These are phyloP conservation scores for Macroglossus sobrinus DNA, from an alignment of 2,113 vertebrate species.

Conservation along the genomic window DNA sequence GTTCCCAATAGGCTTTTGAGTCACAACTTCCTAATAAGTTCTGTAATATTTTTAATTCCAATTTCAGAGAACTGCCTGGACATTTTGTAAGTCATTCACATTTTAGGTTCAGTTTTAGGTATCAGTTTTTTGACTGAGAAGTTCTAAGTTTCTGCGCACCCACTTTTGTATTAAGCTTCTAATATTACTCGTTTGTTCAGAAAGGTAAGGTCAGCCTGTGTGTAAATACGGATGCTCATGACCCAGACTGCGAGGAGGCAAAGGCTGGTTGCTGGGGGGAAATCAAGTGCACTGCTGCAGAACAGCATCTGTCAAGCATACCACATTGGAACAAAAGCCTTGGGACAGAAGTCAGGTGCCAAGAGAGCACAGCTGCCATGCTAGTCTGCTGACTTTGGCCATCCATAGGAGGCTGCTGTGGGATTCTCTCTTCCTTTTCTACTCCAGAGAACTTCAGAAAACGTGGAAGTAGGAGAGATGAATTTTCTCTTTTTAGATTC, in stretches of 20 bases:
- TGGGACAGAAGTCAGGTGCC: neutral
- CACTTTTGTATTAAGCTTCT: neutral
- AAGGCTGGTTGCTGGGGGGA: neutral
- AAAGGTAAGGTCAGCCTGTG: neutral
- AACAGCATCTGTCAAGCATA: rapidly evolving
- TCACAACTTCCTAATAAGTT: neutral
- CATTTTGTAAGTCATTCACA: neutral
- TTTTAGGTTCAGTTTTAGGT: neutral
- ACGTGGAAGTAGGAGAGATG: neutral
- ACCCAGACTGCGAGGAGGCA: neutral
- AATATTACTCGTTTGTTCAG: neutral
- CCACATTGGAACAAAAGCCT: neutral
- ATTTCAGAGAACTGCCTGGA: neutral
- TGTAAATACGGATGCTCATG: neutral
- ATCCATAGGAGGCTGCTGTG: neutral
- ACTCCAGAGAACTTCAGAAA: neutral
- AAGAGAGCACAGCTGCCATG: neutral
- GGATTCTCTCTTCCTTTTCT: neutral
- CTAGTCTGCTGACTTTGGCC: neutral
- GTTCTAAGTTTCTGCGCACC: neutral
- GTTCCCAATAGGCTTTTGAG: neutral
- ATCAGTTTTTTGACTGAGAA: neutral
- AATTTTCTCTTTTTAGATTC: neutral
- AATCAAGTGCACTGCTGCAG: rapidly evolving
- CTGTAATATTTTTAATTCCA: neutral